Percentiles rank a stretch among this genome's conserved stretches.
Conservation (phyloP, 2,113 vertebrate species). For the Sclerurus mexicanus region DNA sequence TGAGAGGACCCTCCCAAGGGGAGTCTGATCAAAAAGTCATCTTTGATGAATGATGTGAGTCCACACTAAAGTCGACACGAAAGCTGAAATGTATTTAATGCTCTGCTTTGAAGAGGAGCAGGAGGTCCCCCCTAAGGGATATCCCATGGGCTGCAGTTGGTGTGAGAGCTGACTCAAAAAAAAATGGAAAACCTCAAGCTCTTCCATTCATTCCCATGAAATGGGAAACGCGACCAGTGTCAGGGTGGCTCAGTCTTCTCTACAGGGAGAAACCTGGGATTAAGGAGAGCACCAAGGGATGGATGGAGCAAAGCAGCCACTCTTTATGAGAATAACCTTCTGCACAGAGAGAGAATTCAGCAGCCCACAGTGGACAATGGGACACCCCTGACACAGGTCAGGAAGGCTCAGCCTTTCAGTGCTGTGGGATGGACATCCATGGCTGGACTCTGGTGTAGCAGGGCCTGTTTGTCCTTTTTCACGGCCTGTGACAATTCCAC, state of each 20-base stretch:
- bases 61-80: neutral
- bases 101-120: constrained; percentile 3
- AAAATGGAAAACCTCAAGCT: neutral
- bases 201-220: neutral
- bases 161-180: neutral
- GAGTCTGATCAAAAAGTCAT: constrained; percentile 25
- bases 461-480: neutral
- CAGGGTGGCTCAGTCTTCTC: neutral
- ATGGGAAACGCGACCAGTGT: fast-evolving
- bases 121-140: neutral
- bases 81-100: neutral
- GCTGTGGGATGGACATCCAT: neutral
- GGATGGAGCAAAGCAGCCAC: neutral
- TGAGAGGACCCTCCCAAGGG: neutral
- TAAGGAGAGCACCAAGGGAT: neutral
- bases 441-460: neutral
- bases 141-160: neutral
- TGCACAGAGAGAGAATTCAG: neutral
- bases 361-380: fast-evolving
- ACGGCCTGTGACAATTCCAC: neutral
- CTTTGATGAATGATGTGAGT: constrained; percentile 50
- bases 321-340: neutral
- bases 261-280: neutral
- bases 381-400: neutral
- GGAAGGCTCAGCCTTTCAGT: neutral